A percentile compares a stretch with the other conserved stretches of the same genome.
These are phyloP conservation scores for Chymomyza caudatula DNA, from an alignment of 2,888 invertebrate species.

Conservation along the genomic window DNA sequence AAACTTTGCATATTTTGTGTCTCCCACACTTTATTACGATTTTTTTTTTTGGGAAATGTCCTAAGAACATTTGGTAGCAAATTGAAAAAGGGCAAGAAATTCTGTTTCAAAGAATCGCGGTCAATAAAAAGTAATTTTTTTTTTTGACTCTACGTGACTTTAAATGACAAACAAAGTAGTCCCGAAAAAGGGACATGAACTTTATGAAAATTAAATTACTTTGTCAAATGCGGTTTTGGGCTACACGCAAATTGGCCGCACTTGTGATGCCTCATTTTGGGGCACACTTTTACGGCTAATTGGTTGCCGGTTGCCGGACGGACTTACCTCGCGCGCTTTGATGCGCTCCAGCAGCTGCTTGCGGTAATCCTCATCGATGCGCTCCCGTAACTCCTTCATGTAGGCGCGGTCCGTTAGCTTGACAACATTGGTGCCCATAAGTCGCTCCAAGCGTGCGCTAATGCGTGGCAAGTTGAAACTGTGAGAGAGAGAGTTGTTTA, in stretches of 20 bases:
- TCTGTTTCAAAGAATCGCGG: slow-evolving; percentile 20
- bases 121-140: slow-evolving; percentile 4
- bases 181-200: neutral
- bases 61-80: neutral
- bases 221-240: neutral
- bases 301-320: slow-evolving; percentile 5
- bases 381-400: slow-evolving; percentile 81
- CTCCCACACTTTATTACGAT: too few species aligned
- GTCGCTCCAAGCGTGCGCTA: slow-evolving; percentile 76
- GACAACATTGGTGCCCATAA: slow-evolving; percentile 80
- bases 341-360: slow-evolving; percentile 81
- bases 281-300: slow-evolving; percentile 46
- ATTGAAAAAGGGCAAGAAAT: slow-evolving; percentile 9
- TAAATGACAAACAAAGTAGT: slow-evolving; percentile 29
- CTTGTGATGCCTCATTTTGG: slow-evolving; percentile 42
- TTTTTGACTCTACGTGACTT: neutral
- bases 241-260: slow-evolving; percentile 16
- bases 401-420: slow-evolving; percentile 82
- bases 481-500: slow-evolving; percentile 12
- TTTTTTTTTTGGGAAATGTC: neutral
- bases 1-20: too few species aligned
- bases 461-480: slow-evolving; percentile 78
- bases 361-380: slow-evolving; percentile 82
- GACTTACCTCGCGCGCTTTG: slow-evolving; percentile 80
- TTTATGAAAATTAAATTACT: slow-evolving; percentile 60